Base-by-base conservation (phyloP, 2,888 invertebrate species). In the Nebria salina region DNA sequence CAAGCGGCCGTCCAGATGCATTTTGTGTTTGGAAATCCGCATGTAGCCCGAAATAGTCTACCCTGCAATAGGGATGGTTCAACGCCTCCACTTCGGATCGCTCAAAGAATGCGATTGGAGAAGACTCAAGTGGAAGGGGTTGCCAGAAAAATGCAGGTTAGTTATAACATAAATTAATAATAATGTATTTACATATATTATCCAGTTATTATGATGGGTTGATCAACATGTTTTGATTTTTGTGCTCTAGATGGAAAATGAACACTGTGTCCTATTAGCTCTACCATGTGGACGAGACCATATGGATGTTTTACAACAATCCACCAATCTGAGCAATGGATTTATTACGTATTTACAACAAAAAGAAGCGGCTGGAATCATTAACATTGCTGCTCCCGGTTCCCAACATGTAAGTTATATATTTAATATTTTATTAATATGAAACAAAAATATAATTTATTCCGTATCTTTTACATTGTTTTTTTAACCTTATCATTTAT, bases 1-100 rank as follows among this genome's bases (percentile, higher is more conserved):
- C 96, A 96, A 86, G 98, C 98, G 6, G 96, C 97, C 42, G 98
- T 99, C 72, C 98, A 99, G 91, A 98, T 99, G 98, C 98, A 98
- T 90, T 98, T 97, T 89, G 97, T 99, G 83, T 96, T 96, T 86
- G 99, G 99, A 81, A 98, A 96, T 91, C 95, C 95, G 9, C 92
- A 92, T 85, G 96, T 99, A 83, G 98, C 98, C 9, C 93, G 94
- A 84, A 95, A 94, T 86, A 97, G 98, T 83, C 91, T 98, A 87
- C 97, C 97, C 73, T 94, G 94, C 83, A 94, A 95, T 87, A 93
- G 93, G 77, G 96, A 97, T 87, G 96, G 95, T 81, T 93, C 94
- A 76, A 95, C 96, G 84, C 95, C 96, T 84, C 95, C 96, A 81
- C 90, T 99, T 83, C 93, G 98, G 85, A 98, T 99, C 86, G 97